Evolutionary conservation across 2,797 vertebrate species (phyloP).

Genomic region (Sternarchorhynchus goeldii): DNA sequence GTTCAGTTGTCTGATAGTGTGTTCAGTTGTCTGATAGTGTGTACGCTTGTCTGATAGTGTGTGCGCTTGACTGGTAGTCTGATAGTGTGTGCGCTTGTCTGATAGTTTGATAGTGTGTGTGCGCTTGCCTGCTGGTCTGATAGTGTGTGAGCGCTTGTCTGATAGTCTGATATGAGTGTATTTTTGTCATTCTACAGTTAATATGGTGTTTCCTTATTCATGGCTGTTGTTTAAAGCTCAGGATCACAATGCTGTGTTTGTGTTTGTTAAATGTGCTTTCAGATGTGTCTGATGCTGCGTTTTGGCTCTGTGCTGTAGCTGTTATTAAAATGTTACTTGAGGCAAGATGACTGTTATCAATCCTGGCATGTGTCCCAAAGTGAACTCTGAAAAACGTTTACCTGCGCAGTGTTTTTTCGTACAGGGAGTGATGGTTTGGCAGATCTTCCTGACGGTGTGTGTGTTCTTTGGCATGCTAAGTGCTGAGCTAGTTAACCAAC

Average conservation of each 20-base stretch:
- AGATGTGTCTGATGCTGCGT: conserved; percentile 31
- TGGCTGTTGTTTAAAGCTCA: neutral
- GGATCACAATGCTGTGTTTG: conserved; percentile 31
- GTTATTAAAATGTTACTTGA: conserved; percentile 35
- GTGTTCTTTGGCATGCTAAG: conserved; percentile 54
- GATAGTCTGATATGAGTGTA: conserved; percentile 13
- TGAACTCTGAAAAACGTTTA: conserved; percentile 18
- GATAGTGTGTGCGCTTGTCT: conserved; percentile 13
- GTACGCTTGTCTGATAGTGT: too few species aligned
- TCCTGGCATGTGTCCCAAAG: conserved; percentile 35
- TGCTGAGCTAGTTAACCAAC: conserved; percentile 52
- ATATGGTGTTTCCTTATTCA: conserved; percentile 18
- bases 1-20: conserved; percentile 9
- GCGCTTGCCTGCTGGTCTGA: neutral
- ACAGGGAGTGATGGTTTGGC: conserved; percentile 42
- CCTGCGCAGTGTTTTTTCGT: conserved; percentile 31
- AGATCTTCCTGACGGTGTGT: conserved; percentile 32
- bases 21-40: too few species aligned
- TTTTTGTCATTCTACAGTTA: conserved; percentile 24
- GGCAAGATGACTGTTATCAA: conserved; percentile 46
- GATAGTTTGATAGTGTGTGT: neutral
- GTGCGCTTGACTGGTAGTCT: conserved; percentile 21
- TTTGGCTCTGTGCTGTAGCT: conserved; percentile 29
- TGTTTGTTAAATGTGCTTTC: conserved; percentile 21
- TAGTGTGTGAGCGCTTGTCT: conserved; percentile 12